Evolutionary conservation across 1,140 invertebrate genomes (phyloP), one percentile per base, ranked within the genome.

Genomic region (Hycleus cichorii): DNA sequence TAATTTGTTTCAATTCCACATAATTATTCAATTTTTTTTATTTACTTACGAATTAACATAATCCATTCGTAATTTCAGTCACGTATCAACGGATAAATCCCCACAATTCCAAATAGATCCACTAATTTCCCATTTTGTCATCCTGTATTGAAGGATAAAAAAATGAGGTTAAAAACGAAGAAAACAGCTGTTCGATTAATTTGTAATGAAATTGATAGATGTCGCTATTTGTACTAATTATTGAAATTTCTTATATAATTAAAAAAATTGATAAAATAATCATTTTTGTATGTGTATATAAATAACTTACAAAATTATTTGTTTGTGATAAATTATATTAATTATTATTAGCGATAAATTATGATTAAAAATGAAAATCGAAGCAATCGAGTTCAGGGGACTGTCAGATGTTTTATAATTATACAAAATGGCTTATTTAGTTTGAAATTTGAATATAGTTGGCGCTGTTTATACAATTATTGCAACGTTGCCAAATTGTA

Each of bases 361-460:
- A 32, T 32, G 32, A 32, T 18, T 18, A 1, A 32, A 32, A 32
- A 32, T 32, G 1, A 5, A 32, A 32, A 32, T 32, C 32, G 18
- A 18, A 32, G 32, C 32, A 32, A 32, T 18, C 18, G 18, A 18
- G 18, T 32, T 32, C 32, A 32, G 32, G 7, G 1, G 3, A 32
- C 32, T 32, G 2, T 32, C 32, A 32, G 7, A 5, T 32, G 32
- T 32, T 32, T 32, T 32, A 32, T 32, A 32, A 32, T 18, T 18
- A 18, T 26, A 48, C 26, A 48, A 48, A 9, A 26, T 25, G 40
- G 9, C 46, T 18, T n/a, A 27, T 46, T 26, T 27, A 32, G 51
- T 53, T 45, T n/a, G 42, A 53, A 53, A 53, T 53, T 53, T 53
- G 45, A 53, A 53, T 45, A 42, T 32, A 46, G 51, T 53, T 53